Evolutionary conservation across 2,797 vertebrate species (phyloP).

Genomic region (Pseudocheirus occidentalis): DNA sequence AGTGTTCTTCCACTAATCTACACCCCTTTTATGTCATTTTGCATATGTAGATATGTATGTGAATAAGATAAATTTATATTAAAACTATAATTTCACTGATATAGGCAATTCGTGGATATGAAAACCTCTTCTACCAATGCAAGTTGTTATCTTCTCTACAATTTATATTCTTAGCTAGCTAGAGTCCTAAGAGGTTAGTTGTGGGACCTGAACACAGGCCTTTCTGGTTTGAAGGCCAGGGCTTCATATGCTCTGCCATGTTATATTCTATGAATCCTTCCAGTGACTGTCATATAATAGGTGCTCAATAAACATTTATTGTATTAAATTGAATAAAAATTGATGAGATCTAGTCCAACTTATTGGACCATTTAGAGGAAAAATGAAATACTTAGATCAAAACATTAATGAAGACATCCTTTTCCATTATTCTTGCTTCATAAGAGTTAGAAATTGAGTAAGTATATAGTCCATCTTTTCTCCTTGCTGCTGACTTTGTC

Average conservation of each 20-base stretch:
- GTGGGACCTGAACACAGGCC: not conserved
- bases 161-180: not conserved
- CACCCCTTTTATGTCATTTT: not conserved
- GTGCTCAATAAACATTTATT: not conserved
- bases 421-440: not conserved
- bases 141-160: not conserved
- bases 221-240: not conserved
- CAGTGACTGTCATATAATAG: not conserved
- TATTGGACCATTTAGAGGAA: not conserved
- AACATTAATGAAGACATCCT: not conserved
- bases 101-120: not conserved
- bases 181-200: not conserved
- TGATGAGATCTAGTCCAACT: not conserved
- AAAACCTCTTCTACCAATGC: not conserved
- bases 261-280: not conserved
- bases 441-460: constrained; percentile 34
- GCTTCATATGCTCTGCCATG: not conserved
- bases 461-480: constrained; percentile 52
- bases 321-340: not conserved
- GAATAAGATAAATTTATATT: not conserved
- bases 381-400: constrained; percentile 47
- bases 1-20: not conserved
- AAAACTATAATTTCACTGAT: not conserved
- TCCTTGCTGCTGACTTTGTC: constrained; percentile 67
- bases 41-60: not conserved